phyloP scores from a whole-genome alignment of 1,140 invertebrate species.

The Doryteuthis pealeii region DNA sequence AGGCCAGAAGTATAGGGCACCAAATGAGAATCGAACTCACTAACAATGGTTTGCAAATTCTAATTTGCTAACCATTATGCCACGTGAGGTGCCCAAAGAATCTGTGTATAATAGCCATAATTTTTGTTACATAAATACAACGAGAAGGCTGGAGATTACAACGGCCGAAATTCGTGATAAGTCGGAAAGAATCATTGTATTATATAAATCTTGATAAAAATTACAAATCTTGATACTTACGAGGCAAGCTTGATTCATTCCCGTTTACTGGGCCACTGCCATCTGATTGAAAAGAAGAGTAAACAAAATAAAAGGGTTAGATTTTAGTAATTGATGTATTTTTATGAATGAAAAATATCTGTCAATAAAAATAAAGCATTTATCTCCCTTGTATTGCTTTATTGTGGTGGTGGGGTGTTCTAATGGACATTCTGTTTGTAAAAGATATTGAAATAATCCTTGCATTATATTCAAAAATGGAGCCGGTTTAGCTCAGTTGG shows the following conservation, averaged over 20 bases:
- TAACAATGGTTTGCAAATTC: too few relatives aligned
- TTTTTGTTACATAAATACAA: too few relatives aligned
- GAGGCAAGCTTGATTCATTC: conserved; percentile 26
- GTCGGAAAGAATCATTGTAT: too few relatives aligned
- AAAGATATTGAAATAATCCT: background rate
- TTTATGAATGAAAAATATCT: background rate
- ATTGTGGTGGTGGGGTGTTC: background rate
- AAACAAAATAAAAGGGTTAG: background rate
- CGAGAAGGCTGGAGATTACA: too few relatives aligned
- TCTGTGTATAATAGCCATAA: too few relatives aligned
- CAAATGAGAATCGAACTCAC: too few relatives aligned
- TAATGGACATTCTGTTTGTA: background rate
- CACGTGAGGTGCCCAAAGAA: too few relatives aligned
- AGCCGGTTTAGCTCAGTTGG: too few relatives aligned
- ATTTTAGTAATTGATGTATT: background rate
- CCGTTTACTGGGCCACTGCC: conserved; percentile 24
- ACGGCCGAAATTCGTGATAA: too few relatives aligned
- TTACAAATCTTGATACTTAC: conserved; percentile 12
- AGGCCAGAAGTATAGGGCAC: too few relatives aligned
- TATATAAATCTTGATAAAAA: too few relatives aligned
- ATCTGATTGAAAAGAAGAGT: conserved; percentile 13
- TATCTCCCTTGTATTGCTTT: background rate
- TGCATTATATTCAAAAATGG: background rate
- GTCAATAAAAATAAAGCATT: background rate
- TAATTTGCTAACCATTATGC: too few relatives aligned